A percentile compares a stretch with the other conserved stretches of the same genome.
phyloP scores from a whole-genome alignment of 2,888 invertebrate genomes.

The Drosophila kanekoi region DNA sequence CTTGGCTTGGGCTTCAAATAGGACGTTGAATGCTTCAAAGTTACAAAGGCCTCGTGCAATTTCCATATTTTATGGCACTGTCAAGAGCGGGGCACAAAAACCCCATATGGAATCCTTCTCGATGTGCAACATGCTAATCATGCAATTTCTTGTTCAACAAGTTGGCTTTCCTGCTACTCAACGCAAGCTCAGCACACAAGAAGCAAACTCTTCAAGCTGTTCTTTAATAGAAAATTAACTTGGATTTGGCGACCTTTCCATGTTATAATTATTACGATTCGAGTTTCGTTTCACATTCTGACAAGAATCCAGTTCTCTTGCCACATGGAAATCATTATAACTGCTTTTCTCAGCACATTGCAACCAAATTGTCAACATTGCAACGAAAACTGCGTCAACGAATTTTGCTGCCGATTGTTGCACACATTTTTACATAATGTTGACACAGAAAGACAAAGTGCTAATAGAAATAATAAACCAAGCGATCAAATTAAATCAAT shows the following conservation, averaged over 20 bases:
- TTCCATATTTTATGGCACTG: conserved; percentile 33
- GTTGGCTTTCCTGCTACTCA: no score
- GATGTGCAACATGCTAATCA: conserved; percentile 35
- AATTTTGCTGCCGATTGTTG: conserved; percentile 41
- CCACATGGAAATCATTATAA: not conserved
- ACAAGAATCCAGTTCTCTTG: not conserved
- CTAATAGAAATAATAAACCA: conserved; percentile 74
- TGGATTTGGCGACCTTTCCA: no score
- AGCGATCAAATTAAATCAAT: conserved; percentile 77
- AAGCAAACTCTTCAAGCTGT: not conserved
- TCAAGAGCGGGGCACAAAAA: not conserved
- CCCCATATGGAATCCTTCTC: conserved; percentile 12
- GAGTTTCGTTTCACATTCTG: not conserved
- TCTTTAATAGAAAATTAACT: not conserved
- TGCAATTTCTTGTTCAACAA: not conserved
- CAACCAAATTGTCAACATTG: conserved; percentile 16
- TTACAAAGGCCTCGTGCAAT: conserved; percentile 34
- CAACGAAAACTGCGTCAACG: conserved; percentile 6
- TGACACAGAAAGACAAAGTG: conserved; percentile 77
- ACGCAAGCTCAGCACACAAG: no score
- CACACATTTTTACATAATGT: conserved; percentile 63
- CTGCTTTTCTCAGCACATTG: conserved; percentile 5
- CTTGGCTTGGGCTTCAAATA: conserved; percentile 40
- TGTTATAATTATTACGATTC: no score
- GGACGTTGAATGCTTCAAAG: conserved; percentile 37